Conservation (phyloP, 1,140 invertebrate genomes). For the Drosophila mayri region DNA sequence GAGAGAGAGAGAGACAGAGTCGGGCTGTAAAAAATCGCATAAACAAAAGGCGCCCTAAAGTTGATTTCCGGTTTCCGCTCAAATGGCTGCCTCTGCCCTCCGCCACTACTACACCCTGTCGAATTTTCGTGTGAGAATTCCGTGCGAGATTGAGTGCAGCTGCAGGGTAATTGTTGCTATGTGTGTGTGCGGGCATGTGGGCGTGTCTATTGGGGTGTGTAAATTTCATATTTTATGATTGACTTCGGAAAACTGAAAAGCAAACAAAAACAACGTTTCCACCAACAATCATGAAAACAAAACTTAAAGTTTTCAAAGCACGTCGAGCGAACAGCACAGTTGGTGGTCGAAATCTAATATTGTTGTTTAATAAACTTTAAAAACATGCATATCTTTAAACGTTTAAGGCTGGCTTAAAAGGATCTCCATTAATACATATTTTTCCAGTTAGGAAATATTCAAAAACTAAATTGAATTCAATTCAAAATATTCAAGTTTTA, state of each 20-base stretch:
- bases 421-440: neutral
- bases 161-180: constrained; percentile 71
- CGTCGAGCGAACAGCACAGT: neutral
- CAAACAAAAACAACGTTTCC: constrained; percentile 12
- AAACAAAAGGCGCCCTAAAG: constrained; percentile 79
- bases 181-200: constrained; percentile 30
- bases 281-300: constrained; percentile 12
- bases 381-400: too few species aligned
- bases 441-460: neutral
- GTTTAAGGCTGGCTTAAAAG: neutral
- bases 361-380: neutral
- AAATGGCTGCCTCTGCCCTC: constrained; percentile 54
- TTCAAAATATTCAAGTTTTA: neutral
- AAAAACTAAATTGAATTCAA: neutral
- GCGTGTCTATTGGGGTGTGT: constrained; percentile 53
- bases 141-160: constrained; percentile 65
- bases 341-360: neutral
- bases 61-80: constrained; percentile 82
- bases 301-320: constrained; percentile 25
- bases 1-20: neutral
- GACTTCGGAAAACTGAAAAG: constrained; percentile 41
- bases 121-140: constrained; percentile 71
- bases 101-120: neutral
- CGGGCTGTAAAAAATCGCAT: constrained; percentile 58
- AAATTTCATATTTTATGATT: constrained; percentile 81